phyloP scores from a whole-genome alignment of 2,797 vertebrate species.

The Huso huso region DNA sequence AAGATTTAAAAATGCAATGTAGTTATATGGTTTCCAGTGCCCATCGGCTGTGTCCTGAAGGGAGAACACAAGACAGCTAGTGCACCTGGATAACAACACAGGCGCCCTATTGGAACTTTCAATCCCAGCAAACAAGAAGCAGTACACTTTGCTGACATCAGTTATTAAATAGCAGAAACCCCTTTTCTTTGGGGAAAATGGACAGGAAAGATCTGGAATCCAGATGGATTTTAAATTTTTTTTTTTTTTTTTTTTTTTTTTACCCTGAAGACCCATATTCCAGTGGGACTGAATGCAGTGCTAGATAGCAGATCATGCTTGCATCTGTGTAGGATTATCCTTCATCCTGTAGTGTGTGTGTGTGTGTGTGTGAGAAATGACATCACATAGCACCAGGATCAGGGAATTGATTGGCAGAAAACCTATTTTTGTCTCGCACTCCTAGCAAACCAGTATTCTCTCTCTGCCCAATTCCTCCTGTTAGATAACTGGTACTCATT shows the following conservation, averaged over 20 bases:
- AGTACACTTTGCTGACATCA: slow-evolving; percentile 1
- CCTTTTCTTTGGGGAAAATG: neutral
- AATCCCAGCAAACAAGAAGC: too few relatives aligned
- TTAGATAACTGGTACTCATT: too few relatives aligned
- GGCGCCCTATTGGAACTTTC: slow-evolving; percentile 14
- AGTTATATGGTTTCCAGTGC: too few relatives aligned
- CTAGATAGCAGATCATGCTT: slow-evolving; percentile 37
- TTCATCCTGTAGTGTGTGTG: slow-evolving; percentile 23
- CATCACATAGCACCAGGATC: too few relatives aligned
- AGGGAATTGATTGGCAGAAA: too few relatives aligned
- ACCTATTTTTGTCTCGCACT: too few relatives aligned
- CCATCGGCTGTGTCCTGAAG: too few relatives aligned
- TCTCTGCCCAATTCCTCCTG: too few relatives aligned
- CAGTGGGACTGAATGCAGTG: slow-evolving; percentile 37
- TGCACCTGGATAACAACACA: slow-evolving; percentile 35
- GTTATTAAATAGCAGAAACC: slow-evolving; percentile 11
- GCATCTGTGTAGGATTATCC: slow-evolving; percentile 39
- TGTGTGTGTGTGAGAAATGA: slow-evolving; percentile 2
- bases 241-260: neutral
- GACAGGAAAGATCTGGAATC: slow-evolving; percentile 56
- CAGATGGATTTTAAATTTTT: slow-evolving; percentile 51
- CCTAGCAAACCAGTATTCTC: too few relatives aligned
- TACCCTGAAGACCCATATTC: slow-evolving; percentile 30
- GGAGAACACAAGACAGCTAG: too few relatives aligned
- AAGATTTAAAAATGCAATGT: too few relatives aligned